Conservation (phyloP, 2,113 vertebrate species). For the Uropsilus gracilis region DNA sequence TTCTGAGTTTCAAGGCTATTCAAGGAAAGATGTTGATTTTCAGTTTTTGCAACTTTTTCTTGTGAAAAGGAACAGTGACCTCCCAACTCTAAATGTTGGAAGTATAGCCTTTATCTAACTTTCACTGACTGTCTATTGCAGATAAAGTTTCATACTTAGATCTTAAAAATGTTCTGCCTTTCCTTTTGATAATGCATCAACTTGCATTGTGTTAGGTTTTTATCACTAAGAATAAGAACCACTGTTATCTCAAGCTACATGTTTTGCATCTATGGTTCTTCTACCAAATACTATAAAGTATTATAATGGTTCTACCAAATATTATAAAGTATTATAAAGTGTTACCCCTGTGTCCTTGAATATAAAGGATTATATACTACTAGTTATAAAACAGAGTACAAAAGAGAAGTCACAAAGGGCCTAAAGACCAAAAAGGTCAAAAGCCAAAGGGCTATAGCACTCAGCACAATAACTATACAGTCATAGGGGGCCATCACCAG, state of each 20-base stretch:
- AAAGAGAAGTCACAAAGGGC: no score
- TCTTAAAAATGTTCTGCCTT: slow-evolving; percentile 47
- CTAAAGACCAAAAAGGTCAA: no score
- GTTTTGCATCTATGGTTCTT: neutral
- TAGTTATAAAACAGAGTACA: no score
- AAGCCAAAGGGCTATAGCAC: no score
- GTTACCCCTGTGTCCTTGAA: no score
- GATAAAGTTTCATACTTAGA: slow-evolving; percentile 37
- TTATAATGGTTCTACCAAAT: no score
- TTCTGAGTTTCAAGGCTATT: neutral
- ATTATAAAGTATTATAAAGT: no score
- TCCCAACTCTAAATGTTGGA: slow-evolving; percentile 10
- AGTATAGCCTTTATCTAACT: neutral
- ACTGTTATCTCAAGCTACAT: slow-evolving; percentile 31
- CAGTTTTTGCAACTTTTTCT: neutral
- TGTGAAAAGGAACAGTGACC: neutral
- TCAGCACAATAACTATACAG: no score
- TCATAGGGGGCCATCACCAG: no score
- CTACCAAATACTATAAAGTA: no score
- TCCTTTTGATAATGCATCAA: slow-evolving; percentile 41
- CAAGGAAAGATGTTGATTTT: neutral
- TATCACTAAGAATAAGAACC: slow-evolving; percentile 58
- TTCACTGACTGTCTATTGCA: neutral
- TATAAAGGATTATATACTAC: no score
- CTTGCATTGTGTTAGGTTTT: slow-evolving; percentile 47